A percentile compares a stretch with the other conserved stretches of the same genome.
Conservation (phyloP, 1,140 invertebrate genomes). For the Dendrolimus punctatus region DNA sequence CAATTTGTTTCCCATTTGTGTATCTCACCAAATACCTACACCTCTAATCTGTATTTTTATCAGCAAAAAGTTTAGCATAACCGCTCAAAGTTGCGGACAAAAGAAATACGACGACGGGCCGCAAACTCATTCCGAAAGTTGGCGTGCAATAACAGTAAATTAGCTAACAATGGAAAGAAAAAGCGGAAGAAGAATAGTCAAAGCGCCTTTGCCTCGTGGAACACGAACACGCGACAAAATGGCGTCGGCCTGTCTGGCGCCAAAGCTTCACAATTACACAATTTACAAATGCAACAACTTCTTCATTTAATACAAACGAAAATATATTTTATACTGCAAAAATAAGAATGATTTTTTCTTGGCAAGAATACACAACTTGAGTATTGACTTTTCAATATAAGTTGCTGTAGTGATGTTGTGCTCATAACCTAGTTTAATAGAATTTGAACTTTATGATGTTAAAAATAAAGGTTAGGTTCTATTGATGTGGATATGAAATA, state of each 20-base stretch:
- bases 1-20: no score
- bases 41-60: no score
- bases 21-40: no score
- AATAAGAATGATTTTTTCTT: slow-evolving; percentile 15
- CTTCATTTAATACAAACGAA: background rate
- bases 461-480: background rate
- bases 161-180: slow-evolving; percentile 44
- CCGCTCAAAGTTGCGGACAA: slow-evolving; percentile 3
- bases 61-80: background rate
- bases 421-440: slow-evolving; percentile 4
- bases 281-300: slow-evolving; percentile 23
- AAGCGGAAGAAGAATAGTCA: slow-evolving; percentile 39
- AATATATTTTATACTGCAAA: background rate
- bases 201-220: slow-evolving; percentile 33
- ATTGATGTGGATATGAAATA: background rate
- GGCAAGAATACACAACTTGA: slow-evolving; percentile 13
- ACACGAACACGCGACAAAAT: slow-evolving; percentile 36
- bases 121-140: background rate
- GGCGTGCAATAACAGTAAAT: slow-evolving; percentile 46
- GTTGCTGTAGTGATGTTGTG: slow-evolving; percentile 19
- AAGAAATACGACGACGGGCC: background rate
- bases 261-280: slow-evolving; percentile 26
- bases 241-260: slow-evolving; percentile 51
- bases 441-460: slow-evolving; percentile 7
- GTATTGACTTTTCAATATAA: slow-evolving; percentile 42